A percentile compares a stretch with the other conserved stretches of the same genome.
Evolutionary conservation across 92 coral and sea anemone genomes (phyloP).

Genomic region (Scolanthus callimorphus): DNA sequence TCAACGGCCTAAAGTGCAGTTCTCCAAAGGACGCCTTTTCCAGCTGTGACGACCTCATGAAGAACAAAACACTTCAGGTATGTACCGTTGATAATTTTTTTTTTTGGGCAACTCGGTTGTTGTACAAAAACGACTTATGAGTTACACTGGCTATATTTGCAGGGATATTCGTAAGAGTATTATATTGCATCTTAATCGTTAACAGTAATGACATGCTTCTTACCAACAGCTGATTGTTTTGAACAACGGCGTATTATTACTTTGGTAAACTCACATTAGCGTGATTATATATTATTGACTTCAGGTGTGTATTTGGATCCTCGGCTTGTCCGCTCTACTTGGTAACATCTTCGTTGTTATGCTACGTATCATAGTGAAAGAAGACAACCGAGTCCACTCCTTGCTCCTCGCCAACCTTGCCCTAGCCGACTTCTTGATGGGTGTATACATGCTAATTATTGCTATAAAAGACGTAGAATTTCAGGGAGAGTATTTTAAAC

Average conservation of each 20-base stretch:
- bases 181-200: too few species aligned
- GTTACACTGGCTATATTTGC: too few species aligned
- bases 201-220: too few species aligned
- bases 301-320: constrained; percentile 72
- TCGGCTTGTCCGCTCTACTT: constrained; percentile 71
- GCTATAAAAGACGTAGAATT: constrained; percentile 66
- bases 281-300: too few species aligned
- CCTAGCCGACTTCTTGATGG: constrained; percentile 73
- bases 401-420: constrained; percentile 84
- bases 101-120: too few species aligned
- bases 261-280: too few species aligned
- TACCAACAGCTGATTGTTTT: too few species aligned
- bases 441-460: constrained; percentile 68
- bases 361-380: constrained; percentile 48
- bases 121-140: too few species aligned
- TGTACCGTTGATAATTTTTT: too few species aligned
- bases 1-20: constrained; percentile 36
- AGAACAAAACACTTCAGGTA: constrained; percentile 62
- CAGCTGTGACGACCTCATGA: constrained; percentile 86
- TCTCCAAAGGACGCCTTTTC: constrained; percentile 74
- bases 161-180: too few species aligned
- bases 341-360: constrained; percentile 77
- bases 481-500: constrained; percentile 80
- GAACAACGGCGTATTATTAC: too few species aligned
- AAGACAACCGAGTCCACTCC: constrained; percentile 70